A percentile compares a stretch with the other conserved stretches of the same genome.
Evolutionary conservation across 2,888 invertebrate genomes (phyloP).

Genomic region (Limnephilus marmoratus): DNA sequence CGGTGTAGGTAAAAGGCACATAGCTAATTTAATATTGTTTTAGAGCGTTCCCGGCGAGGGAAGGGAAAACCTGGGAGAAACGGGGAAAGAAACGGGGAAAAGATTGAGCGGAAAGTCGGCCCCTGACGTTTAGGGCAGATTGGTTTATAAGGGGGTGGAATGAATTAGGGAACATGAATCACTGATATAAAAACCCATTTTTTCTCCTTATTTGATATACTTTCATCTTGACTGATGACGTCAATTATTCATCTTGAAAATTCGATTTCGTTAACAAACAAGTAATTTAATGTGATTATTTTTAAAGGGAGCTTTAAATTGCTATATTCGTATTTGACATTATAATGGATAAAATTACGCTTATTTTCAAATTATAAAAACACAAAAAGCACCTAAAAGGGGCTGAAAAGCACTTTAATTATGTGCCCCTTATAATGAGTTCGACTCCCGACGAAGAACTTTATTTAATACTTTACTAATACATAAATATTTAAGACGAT

Average conservation of each 20-base stretch:
- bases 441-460: background rate
- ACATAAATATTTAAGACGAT: background rate
- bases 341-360: background rate
- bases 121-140: conserved; percentile 62
- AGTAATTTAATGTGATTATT: background rate
- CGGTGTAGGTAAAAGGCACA: conserved; percentile 54
- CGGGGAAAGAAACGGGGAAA: conserved; percentile 43
- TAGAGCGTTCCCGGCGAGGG: conserved; percentile 28
- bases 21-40: conserved; percentile 64
- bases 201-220: conserved; percentile 38
- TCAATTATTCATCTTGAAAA: conserved; percentile 39
- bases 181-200: conserved; percentile 51
- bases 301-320: background rate
- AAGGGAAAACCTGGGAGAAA: conserved; percentile 44
- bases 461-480: background rate
- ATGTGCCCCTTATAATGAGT: background rate
- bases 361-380: background rate
- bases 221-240: conserved; percentile 43
- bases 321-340: background rate
- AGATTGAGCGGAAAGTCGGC: conserved; percentile 63
- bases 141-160: conserved; percentile 57
- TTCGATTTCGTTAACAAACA: conserved; percentile 37
- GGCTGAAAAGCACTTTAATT: background rate
- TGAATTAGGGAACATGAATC: conserved; percentile 58
- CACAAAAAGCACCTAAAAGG: background rate